Conservation (phyloP, 2,888 invertebrate genomes). For the Orthosia cruda region DNA sequence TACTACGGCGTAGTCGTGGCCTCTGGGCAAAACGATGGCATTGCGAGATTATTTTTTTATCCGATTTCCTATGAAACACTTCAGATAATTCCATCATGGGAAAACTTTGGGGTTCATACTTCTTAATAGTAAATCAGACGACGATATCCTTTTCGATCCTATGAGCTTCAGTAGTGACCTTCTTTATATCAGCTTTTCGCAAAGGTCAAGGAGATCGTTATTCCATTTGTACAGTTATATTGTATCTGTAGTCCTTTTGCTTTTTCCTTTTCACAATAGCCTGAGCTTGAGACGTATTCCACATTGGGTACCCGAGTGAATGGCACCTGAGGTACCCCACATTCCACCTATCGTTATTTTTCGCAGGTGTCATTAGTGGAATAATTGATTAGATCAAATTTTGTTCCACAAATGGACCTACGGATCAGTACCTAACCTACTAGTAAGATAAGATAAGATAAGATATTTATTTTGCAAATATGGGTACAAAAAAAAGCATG, state of each 20-base stretch:
- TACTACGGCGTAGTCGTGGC: not conserved
- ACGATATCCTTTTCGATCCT: not conserved
- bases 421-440: too few relatives aligned
- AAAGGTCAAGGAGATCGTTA: slow-evolving; percentile 34
- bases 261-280: not conserved
- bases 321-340: too few relatives aligned
- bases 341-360: too few relatives aligned
- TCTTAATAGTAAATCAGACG: slow-evolving; percentile 1
- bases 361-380: too few relatives aligned
- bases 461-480: too few relatives aligned
- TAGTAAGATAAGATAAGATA: too few relatives aligned
- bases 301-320: too few relatives aligned
- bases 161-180: slow-evolving; percentile 1
- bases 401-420: too few relatives aligned
- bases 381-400: too few relatives aligned
- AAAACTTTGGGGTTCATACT: not conserved
- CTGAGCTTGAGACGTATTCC: too few relatives aligned
- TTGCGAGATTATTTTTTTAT: slow-evolving; percentile 23
- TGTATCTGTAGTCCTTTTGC: not conserved
- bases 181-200: slow-evolving; percentile 1
- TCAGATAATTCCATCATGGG: slow-evolving; percentile 19
- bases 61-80: slow-evolving; percentile 28
- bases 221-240: too few relatives aligned
- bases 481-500: too few relatives aligned
- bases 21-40: not conserved